Evolutionary conservation across 2,797 vertebrate genomes (phyloP).

Genomic region (Australoheros facetus): DNA sequence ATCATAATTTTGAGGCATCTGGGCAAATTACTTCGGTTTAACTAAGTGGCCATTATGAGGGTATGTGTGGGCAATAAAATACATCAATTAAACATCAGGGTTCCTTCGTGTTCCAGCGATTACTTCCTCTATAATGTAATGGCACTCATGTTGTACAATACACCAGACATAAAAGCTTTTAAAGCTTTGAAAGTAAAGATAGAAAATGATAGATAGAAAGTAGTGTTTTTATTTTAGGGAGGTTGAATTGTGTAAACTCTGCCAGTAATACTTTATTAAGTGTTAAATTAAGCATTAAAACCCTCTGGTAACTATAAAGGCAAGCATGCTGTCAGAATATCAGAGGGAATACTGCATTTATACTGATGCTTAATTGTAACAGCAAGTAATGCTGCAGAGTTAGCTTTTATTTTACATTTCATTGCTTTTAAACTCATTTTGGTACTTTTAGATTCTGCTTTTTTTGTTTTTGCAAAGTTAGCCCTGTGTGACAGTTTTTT

Average conservation of each 20-base stretch:
- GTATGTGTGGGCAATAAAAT: slow-evolving; percentile 40
- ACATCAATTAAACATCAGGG: slow-evolving; percentile 47
- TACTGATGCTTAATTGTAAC: not conserved
- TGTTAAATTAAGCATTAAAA: not conserved
- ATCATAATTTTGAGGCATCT: slow-evolving; percentile 20
- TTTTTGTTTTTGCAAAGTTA: not conserved
- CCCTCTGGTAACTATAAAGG: not conserved
- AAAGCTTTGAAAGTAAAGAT: not conserved
- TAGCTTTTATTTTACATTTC: not conserved
- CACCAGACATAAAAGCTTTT: slow-evolving; percentile 16
- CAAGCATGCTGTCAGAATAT: not conserved
- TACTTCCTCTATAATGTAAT: not conserved
- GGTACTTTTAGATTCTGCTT: not conserved
- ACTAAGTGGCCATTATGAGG: slow-evolving; percentile 45
- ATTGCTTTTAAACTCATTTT: not conserved
- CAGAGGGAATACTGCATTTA: not conserved
- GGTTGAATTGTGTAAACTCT: not conserved
- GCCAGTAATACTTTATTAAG: not conserved
- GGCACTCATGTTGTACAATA: not conserved
- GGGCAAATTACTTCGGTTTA: slow-evolving; percentile 24
- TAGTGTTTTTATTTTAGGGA: not conserved
- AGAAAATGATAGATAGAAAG: not conserved
- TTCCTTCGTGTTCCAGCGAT: slow-evolving; percentile 14
- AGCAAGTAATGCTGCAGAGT: not conserved
- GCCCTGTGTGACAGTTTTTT: too few species aligned